Conservation (phyloP, 2,888 invertebrate genomes). For the Leuctra nigra region DNA sequence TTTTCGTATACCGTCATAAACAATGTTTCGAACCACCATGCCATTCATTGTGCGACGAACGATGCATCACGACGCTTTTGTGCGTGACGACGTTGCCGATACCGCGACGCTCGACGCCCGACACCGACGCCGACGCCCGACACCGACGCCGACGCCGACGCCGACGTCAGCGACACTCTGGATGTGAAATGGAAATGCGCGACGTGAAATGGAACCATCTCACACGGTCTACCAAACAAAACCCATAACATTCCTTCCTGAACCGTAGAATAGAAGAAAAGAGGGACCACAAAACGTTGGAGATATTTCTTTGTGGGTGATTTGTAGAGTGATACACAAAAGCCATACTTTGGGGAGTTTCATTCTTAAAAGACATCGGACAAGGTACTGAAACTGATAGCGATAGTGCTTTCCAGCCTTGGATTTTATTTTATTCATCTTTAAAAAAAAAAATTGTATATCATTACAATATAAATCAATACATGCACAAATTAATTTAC, state of each 20-base stretch:
- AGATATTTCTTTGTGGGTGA: background rate
- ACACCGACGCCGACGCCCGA: background rate
- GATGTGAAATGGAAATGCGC: background rate
- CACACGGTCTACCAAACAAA: background rate
- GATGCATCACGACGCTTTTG: slow-evolving; percentile 11
- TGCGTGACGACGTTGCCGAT: background rate
- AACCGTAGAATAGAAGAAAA: background rate
- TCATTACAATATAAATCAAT: no score
- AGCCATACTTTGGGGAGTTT: no score
- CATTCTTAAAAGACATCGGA: no score
- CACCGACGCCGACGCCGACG: background rate
- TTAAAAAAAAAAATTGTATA: no score
- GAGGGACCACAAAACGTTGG: background rate
- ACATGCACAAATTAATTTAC: no score
- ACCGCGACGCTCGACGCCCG: background rate
- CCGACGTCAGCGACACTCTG: no score
- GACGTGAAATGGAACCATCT: slow-evolving; percentile 4
- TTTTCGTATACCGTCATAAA: slow-evolving; percentile 2
- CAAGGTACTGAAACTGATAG: no score
- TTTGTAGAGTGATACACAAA: no score
- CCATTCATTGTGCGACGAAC: slow-evolving; percentile 2
- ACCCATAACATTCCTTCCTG: background rate
- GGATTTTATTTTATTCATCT: no score
- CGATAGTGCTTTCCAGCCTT: no score
- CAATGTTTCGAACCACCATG: slow-evolving; percentile 1